Evolutionary conservation across 2,113 vertebrate species (phyloP).

Genomic region (Xenus cinereus): DNA sequence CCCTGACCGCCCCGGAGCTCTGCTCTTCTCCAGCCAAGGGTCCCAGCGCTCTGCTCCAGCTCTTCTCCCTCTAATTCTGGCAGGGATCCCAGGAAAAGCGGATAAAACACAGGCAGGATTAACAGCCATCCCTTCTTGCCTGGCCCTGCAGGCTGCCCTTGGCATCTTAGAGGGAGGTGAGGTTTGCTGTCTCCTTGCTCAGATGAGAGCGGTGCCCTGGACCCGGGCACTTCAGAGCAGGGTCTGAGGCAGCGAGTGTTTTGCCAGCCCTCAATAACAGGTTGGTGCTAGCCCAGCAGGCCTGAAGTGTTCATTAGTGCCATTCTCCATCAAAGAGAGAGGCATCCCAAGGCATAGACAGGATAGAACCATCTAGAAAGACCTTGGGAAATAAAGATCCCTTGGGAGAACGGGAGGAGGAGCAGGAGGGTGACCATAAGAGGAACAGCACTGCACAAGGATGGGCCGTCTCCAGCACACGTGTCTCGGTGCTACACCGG

Average conservation of each 20-base stretch:
- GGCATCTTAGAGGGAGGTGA: neutral
- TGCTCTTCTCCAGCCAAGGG: neutral
- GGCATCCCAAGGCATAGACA: neutral
- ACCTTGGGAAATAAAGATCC: neutral
- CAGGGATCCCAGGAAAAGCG: neutral
- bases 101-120: neutral
- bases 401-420: neutral
- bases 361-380: neutral
- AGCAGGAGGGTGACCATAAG: neutral
- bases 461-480: neutral
- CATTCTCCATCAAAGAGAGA: neutral
- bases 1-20: fast-evolving
- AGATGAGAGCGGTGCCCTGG: neutral
- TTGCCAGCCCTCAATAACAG: neutral
- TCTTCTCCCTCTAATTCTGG: neutral
- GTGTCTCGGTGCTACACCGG: fast-evolving
- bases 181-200: neutral
- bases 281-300: neutral
- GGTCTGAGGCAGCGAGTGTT: neutral
- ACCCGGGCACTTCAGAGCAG: neutral
- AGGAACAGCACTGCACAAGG: neutral
- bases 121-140: neutral
- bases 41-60: neutral
- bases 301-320: neutral
- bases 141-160: neutral